Evolutionary conservation across 2,888 invertebrate species (phyloP).

Genomic region (Agonopterix arenella): DNA sequence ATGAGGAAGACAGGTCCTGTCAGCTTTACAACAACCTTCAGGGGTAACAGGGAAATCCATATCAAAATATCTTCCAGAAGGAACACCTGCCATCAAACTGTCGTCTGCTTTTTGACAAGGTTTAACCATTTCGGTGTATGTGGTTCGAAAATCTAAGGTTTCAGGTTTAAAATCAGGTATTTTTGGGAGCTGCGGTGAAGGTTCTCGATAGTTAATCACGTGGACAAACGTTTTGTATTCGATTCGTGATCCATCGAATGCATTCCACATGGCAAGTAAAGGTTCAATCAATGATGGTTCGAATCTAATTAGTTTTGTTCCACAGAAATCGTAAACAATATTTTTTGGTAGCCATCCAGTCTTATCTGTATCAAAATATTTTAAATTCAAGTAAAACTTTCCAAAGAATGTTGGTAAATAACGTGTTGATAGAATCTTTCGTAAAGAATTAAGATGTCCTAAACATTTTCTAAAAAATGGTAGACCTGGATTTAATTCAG

Average conservation of each 20-base stretch:
- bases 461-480: slow-evolving; percentile 47
- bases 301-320: slow-evolving; percentile 37
- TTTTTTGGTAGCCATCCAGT: slow-evolving; percentile 52
- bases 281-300: slow-evolving; percentile 44
- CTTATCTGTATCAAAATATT: slow-evolving; percentile 32
- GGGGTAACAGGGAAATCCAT: slow-evolving; percentile 28
- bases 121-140: slow-evolving; percentile 36
- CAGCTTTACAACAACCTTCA: slow-evolving; percentile 24
- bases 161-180: slow-evolving; percentile 27
- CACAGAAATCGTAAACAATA: slow-evolving; percentile 44
- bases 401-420: slow-evolving; percentile 21
- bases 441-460: slow-evolving; percentile 38
- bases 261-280: slow-evolving; percentile 41
- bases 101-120: slow-evolving; percentile 16
- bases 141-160: slow-evolving; percentile 31
- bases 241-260: slow-evolving; percentile 43
- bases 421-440: slow-evolving; percentile 26
- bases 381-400: slow-evolving; percentile 24
- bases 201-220: slow-evolving; percentile 41
- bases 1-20: slow-evolving; percentile 23
- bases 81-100: slow-evolving; percentile 26
- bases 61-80: slow-evolving; percentile 38
- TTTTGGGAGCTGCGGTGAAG: slow-evolving; percentile 35
- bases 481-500: slow-evolving; percentile 30
- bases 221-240: slow-evolving; percentile 51